Evolutionary conservation across 1,140 invertebrate species (phyloP).

Genomic region (Lepidurus packardi): DNA sequence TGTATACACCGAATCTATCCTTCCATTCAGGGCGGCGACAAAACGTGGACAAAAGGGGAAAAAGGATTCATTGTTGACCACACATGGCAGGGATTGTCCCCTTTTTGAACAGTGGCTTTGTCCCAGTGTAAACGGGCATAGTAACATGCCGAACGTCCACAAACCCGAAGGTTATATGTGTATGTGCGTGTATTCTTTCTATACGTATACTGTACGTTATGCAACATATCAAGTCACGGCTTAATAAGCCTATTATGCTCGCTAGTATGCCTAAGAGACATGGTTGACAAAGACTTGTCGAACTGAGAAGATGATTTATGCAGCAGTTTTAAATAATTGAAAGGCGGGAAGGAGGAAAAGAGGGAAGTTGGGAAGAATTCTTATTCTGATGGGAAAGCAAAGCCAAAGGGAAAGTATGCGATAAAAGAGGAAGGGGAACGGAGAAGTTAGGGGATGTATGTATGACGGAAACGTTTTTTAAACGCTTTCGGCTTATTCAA

Average conservation of each 20-base stretch:
- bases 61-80: background rate
- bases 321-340: background rate
- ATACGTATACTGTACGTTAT: background rate
- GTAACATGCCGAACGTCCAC: background rate
- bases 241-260: background rate
- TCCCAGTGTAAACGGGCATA: background rate
- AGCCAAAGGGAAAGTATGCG: no score
- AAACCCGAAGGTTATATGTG: background rate
- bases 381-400: no score
- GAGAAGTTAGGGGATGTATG: background rate
- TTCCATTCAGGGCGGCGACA: background rate
- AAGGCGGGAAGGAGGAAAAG: background rate
- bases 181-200: background rate
- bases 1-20: background rate
- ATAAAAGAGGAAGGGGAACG: background rate
- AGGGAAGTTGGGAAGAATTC: background rate
- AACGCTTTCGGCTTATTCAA: constrained; percentile 14
- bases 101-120: background rate
- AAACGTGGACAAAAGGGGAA: background rate
- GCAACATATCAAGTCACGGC: background rate
- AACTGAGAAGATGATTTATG: constrained; percentile 7
- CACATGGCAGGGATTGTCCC: constrained; percentile 17
- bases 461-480: constrained; percentile 18
- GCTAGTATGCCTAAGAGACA: background rate
- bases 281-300: background rate